Evolutionary conservation across 1,140 invertebrate species (phyloP), one percentile per base, ranked within the genome.

Genomic region (Bombus confusus): DNA sequence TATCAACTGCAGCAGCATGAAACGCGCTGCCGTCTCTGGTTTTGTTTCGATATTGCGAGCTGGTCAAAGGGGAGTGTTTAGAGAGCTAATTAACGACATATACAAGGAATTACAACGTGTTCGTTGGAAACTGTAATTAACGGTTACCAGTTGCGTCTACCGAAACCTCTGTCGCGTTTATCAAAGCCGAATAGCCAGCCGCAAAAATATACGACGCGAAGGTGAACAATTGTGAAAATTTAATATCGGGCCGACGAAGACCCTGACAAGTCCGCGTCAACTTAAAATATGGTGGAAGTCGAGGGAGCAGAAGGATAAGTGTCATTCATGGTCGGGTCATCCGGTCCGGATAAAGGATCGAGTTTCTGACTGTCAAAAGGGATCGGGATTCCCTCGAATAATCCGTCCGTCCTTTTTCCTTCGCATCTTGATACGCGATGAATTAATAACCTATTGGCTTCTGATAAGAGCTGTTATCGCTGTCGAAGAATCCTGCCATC

Each of bases 261-360:
- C 68, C 68, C 52, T 80, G 83, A 79, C 83, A 64, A 22, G 52
- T 39, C 4, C 52, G 15, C 10, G 68, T 62, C 76, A 28, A 64
- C 83, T 85, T 72, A 80, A 85, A 85, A 85, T 80, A 85, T 85
- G 77, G 57, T 72, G 71, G 18, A 62, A 41, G 25, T 64, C 47
- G 82, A 28, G 76, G 76, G 68, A 31, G 13, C 64, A 34, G 57
- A 73, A 41, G 68, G 68, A 85, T 62, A 62, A 79, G 43, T 64
- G 57, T 84, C 82, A 80, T 59, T 57, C 52, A 62, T 62, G 59
- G n/a, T 71, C 39, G 52, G 59, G 25, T 52, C 39, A 31, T 59
- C n/a, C 18, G 31, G 31, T 10, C 57, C 18, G 68, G 52, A 72
- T 80, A 72, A 85, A 85, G 68, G 83, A 85, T 85, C 66, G 83